Conservation (phyloP, 2,888 invertebrate species). For the Drosophila prostipennis region DNA sequence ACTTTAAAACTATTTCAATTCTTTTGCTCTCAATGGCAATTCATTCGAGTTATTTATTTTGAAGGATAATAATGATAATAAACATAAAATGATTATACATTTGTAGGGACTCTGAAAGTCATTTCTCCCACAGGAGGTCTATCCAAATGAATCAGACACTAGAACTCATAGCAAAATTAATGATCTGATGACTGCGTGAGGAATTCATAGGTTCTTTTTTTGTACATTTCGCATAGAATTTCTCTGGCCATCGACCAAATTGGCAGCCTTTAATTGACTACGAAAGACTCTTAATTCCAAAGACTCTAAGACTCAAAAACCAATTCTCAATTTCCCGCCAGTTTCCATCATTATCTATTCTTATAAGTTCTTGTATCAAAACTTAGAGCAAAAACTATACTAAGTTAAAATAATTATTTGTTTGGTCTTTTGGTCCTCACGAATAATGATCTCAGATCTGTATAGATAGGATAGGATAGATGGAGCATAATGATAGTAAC, state of each 20-base stretch:
- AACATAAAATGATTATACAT: not conserved
- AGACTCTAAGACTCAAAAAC: constrained; percentile 49
- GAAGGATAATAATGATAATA: not conserved
- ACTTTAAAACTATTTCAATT: constrained; percentile 1
- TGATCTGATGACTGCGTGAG: not conserved
- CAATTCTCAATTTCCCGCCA: constrained; percentile 83
- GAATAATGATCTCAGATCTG: no score
- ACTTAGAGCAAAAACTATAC: no score
- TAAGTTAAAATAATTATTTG: no score
- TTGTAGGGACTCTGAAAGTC: not conserved
- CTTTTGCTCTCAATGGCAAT: not conserved
- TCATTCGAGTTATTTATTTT: not conserved
- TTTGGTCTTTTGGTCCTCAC: no score
- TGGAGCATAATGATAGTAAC: no score
- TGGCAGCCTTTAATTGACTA: not conserved
- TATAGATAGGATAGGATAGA: no score
- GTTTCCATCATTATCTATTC: no score
- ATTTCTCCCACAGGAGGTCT: no score
- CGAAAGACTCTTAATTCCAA: not conserved
- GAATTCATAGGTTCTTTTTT: no score
- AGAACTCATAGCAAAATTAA: not conserved
- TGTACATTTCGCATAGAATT: constrained; percentile 1
- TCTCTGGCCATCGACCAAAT: not conserved
- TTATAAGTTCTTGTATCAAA: no score
- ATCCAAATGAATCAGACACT: not conserved